Evolutionary conservation across 92 coral and sea anemone genomes (phyloP).

Genomic region (Zoanthus gigantus): DNA sequence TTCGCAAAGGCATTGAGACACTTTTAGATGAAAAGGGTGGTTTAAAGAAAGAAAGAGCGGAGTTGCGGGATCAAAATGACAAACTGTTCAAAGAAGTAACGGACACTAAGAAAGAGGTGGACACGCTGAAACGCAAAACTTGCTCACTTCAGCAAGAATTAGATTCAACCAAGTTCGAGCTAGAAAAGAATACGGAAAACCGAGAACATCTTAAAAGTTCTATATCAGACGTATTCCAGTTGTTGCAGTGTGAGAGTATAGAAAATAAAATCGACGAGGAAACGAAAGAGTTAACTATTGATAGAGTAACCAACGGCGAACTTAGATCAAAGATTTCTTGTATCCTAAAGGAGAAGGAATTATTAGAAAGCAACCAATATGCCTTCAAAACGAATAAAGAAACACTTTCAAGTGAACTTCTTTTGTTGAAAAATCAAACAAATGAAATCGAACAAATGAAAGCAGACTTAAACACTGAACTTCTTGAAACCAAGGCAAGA

Average conservation of each 20-base stretch:
- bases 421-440: constrained; percentile 58
- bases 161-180: background rate
- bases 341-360: background rate
- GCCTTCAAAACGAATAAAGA: constrained; percentile 66
- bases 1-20: background rate
- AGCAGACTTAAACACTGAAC: constrained; percentile 5
- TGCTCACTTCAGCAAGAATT: constrained; percentile 13
- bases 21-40: constrained; percentile 19
- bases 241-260: background rate
- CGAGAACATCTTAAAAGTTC: constrained; percentile 2
- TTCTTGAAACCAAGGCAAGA: constrained; percentile 13
- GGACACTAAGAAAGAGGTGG: background rate
- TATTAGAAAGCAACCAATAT: constrained; percentile 26
- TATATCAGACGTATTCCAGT: background rate
- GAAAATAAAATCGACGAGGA: background rate
- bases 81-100: background rate
- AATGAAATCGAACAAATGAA: background rate
- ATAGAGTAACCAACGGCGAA: constrained; percentile 9
- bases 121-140: constrained; percentile 6
- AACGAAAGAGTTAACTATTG: background rate
- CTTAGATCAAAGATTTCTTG: constrained; percentile 18
- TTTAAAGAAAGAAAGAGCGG: constrained; percentile 10
- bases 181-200: constrained; percentile 1
- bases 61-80: constrained; percentile 1
- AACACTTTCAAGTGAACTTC: constrained; percentile 68